Evolutionary conservation across 2,113 vertebrate genomes (phyloP).

Genomic region (Struthidea cinerea): DNA sequence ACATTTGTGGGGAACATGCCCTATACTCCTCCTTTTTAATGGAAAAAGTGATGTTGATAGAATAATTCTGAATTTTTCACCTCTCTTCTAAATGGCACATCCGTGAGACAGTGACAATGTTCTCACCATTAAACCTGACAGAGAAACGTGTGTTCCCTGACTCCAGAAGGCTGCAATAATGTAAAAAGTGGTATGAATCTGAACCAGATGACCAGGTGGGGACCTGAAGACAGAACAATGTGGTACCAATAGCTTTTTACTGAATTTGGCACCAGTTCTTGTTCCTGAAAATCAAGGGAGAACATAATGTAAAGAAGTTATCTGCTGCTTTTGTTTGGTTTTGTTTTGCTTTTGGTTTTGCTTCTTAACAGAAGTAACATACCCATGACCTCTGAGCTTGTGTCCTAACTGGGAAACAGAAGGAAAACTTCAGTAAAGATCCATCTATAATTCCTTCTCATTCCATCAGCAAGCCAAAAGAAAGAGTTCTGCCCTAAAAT

Average conservation of each 20-base stretch:
- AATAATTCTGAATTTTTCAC: conserved; percentile 30
- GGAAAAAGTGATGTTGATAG: conserved; percentile 20
- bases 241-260: neutral
- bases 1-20: neutral
- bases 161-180: conserved; percentile 3
- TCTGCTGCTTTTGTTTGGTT: neutral
- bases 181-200: neutral
- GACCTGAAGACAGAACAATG: neutral
- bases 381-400: neutral
- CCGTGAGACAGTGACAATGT: neutral
- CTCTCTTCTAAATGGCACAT: conserved; percentile 33
- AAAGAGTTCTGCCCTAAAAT: neutral
- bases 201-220: neutral
- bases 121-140: conserved; percentile 10
- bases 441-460: neutral
- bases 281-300: neutral
- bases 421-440: neutral
- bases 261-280: neutral
- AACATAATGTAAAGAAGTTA: neutral
- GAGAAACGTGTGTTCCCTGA: neutral
- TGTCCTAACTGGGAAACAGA: neutral
- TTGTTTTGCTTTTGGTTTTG: neutral
- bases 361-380: neutral
- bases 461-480: neutral
- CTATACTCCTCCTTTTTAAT: neutral